Evolutionary conservation across 2,888 invertebrate species (phyloP), one percentile per base, ranked within the genome.

Genomic region (Protophormia terraenovae): DNA sequence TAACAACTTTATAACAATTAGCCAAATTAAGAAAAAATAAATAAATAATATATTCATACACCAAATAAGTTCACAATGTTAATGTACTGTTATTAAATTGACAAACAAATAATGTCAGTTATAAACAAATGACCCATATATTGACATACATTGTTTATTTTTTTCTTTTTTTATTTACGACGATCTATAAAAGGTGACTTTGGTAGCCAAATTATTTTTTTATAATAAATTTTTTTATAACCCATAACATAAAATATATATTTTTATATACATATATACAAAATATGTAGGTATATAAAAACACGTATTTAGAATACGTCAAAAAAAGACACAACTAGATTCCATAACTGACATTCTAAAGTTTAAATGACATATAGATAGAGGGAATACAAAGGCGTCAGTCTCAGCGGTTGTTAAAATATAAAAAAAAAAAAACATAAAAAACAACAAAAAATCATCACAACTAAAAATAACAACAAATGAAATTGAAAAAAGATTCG

Each of bases 291-390:
- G n/a, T 41, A 53, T 38, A 4, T 19, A 27, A 64, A 32, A 71
- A 78, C 64, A 80, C 58, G 66, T 73, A 67, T 45, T 27, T 47
- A 47, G 80, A 80, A 58, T 73, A 55, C 66, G 58, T 47, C 47
- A 83, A 77, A 72, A 22, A 58, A 6, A 16, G 32, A 82, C 47
- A 71, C 38, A 82, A 81, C 77, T 62, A 64, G 79, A 79, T 82
- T 75, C 82, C 78, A 79, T 79, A 85, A 82, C 78, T 85, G 85
- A 78, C 69, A 82, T 82, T 75, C 75, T 75, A 67, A 41, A 67
- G 24, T n/a, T 38, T 5, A 32, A 38, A 27, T 5, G 38, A 76
- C 32, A 38, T 24, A 58, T n/a, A 6, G 14, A 60, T n/a, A 38
- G n/a, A 8, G 12, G 24, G 27, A 35, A 55, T 14, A 58, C 41